Evolutionary conservation across 2,113 vertebrate genomes (phyloP).

Genomic region (Callaeas wilsoni): DNA sequence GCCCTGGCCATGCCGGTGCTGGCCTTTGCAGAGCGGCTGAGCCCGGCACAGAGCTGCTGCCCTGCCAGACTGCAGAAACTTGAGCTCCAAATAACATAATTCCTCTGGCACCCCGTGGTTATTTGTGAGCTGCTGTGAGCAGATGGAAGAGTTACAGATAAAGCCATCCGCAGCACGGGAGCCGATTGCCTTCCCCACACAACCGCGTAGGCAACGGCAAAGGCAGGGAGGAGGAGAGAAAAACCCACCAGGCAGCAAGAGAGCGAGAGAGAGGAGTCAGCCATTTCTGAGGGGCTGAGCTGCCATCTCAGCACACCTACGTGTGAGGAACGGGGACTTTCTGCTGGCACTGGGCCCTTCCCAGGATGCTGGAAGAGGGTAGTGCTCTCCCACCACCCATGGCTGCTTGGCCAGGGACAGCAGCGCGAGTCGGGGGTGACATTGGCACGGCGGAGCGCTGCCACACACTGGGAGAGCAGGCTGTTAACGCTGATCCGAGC

Average conservation of each 20-base stretch:
- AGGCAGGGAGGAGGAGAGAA: conserved; percentile 21
- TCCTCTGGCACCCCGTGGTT: conserved; percentile 62
- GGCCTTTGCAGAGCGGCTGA: conserved; percentile 43
- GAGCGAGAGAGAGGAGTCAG: conserved; percentile 28
- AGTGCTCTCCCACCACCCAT: neutral
- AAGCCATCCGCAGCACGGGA: conserved; percentile 60
- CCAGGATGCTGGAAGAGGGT: neutral
- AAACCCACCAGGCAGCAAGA: neutral
- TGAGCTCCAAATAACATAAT: conserved; percentile 54
- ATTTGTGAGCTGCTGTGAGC: conserved; percentile 61
- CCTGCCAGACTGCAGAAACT: conserved; percentile 57
- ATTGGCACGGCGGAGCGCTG: conserved; percentile 25
- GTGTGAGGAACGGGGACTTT: neutral
- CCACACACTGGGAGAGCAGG: conserved; percentile 26
- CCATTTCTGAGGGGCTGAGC: conserved; percentile 53
- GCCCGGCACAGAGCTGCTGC: conserved; percentile 17
- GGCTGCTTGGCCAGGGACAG: neutral
- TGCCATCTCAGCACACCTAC: conserved; percentile 39
- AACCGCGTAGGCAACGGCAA: conserved; percentile 36
- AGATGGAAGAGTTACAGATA: conserved; percentile 60
- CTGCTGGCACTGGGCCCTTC: neutral
- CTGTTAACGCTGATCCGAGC: conserved; percentile 55
- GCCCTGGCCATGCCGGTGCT: neutral
- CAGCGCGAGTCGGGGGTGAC: conserved; percentile 14
- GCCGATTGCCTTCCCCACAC: conserved; percentile 51